Base-by-base conservation (phyloP, 2,797 vertebrate species). In the Mycteria americana region DNA sequence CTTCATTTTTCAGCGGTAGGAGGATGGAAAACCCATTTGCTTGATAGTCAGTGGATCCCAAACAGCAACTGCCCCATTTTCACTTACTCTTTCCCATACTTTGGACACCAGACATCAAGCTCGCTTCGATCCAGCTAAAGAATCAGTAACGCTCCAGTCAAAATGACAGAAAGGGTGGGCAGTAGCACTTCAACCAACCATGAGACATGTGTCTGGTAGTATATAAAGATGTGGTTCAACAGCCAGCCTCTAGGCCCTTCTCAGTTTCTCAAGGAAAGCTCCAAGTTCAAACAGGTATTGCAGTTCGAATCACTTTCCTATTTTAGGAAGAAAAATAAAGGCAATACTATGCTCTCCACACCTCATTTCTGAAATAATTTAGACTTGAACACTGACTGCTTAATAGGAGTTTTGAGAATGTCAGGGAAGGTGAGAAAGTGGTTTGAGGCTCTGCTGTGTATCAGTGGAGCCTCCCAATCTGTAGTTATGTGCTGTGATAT, bases 141-240 rank as follows among this genome's bases (percentile, higher is more conserved):
- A 35, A 30, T 37, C 54, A 75, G 30, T 63, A 48, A 31, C 2
- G 4, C 5, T 78, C 6, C 18, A 28, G 50, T 53, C 45, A 46
- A 63, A 94, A 41, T 28, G 37, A 79, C 18, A 89, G 27, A 64
- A 68, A 30, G 4, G 13, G 18, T 85, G 59, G 31, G 25, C 70
- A 50, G 13, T 14, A 94, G 51, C 50, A 73, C 33, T 68, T 48
- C 62, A 57, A 45, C 10, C 50, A 89, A 11, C 23, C 48, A 33
- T 0, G 35, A 87, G 63, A 39, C 13, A 1, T 4, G 2, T 18
- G 14, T 51, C n/a, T 1, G 1, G 6, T 46, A 56, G 31, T 11
- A 3, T 31, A 43, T 50, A 50, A 81, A 82, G 30, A 63, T 50
- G 27, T 16, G 50, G 35, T 39, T 87, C 37, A 77, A 39, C 5